Percentiles rank a stretch among this genome's conserved stretches.
These are phyloP conservation scores for honey bee (Apis mellifera) DNA, from an alignment of 1,140 invertebrate genomes.

Conservation along the genomic window Amel_HAv3.1 CM009932.2:8983001-8983500, in stretches of 20 bases:
- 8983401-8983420: background rate
- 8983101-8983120: conserved; percentile 23
- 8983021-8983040: conserved; percentile 27
- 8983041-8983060: conserved; percentile 32
- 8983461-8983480: background rate
- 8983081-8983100: conserved; percentile 58
- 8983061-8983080: conserved; percentile 60
- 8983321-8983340: background rate
- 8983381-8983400: too few species aligned
- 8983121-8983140: conserved; percentile 38
- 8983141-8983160: conserved; percentile 47
- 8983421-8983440: too few species aligned
- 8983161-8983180: conserved; percentile 41
- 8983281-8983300: background rate
- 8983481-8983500: background rate
- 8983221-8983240: conserved; percentile 7
- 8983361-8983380: too few species aligned
- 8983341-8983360: too few species aligned
- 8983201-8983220: conserved; percentile 9
- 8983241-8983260: background rate
- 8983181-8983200: conserved; percentile 5
- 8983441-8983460: background rate
- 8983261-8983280: background rate
- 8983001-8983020: conserved; percentile 37
- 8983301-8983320: too few species aligned